A percentile compares a stretch with the other conserved stretches of the same genome.
Conservation (phyloP, 1,140 invertebrate species). For the Drosophila lowei region DNA sequence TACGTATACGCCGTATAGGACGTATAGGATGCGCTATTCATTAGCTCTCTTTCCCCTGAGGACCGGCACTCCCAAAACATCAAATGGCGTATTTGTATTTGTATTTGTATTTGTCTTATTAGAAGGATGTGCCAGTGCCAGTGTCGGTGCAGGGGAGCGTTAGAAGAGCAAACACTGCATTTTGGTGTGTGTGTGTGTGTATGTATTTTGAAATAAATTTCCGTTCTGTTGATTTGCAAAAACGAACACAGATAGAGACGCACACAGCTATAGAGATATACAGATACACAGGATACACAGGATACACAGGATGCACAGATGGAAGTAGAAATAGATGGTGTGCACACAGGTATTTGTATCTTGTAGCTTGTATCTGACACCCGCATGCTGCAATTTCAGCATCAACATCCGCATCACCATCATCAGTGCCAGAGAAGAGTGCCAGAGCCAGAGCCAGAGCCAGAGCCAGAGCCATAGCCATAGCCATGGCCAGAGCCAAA, state of each 20-base stretch:
- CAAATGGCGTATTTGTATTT: not conserved
- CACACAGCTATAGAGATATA: not conserved
- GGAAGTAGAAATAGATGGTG: too few relatives aligned
- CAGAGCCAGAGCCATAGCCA: constrained; percentile 1
- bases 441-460: too few relatives aligned
- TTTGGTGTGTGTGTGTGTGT: constrained; percentile 35
- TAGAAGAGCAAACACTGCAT: constrained; percentile 45
- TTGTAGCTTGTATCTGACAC: constrained; percentile 62
- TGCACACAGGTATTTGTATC: constrained; percentile 24
- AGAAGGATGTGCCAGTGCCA: constrained; percentile 40
- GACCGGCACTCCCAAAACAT: not conserved
- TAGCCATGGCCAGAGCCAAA: constrained; percentile 5
- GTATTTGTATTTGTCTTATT: constrained; percentile 58
- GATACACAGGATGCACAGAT: not conserved
- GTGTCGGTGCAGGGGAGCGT: not conserved
- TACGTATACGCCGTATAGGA: constrained; percentile 33
- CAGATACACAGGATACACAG: not conserved
- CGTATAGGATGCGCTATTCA: constrained; percentile 24
- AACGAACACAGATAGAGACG: constrained; percentile 21
- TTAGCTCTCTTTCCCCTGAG: constrained; percentile 18
- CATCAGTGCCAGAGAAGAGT: too few relatives aligned
- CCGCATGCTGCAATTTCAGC: constrained; percentile 51
- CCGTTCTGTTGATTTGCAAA: constrained; percentile 71
- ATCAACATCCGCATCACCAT: constrained; percentile 6
- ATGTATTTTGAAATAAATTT: constrained; percentile 77